Evolutionary conservation across 2,113 vertebrate species (phyloP).

Genomic region (Sphyrna mokarran): DNA sequence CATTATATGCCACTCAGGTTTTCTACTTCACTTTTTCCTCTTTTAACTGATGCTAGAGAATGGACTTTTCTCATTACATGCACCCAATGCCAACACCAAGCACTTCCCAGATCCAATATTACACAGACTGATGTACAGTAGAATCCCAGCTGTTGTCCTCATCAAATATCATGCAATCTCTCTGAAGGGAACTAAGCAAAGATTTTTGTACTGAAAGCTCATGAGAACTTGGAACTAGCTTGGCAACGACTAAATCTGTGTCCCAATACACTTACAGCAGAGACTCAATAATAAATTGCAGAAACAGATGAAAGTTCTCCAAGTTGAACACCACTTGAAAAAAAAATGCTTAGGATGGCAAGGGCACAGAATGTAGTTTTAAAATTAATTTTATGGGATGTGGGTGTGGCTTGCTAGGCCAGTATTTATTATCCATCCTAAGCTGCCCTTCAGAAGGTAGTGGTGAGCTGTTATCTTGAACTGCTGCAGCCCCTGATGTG

Average conservation of each 20-base stretch:
- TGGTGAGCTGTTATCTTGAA: too few species aligned
- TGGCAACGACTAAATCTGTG: neutral
- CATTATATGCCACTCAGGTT: neutral
- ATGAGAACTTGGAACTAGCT: neutral
- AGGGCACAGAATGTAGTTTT: too few species aligned
- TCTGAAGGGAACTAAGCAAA: neutral
- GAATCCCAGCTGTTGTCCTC: neutral
- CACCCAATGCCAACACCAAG: neutral
- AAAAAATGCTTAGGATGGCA: too few species aligned
- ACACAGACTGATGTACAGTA: neutral
- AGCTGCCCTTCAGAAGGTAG: too few species aligned
- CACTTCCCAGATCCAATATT: neutral
- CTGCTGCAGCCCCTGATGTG: too few species aligned
- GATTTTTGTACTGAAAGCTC: neutral
- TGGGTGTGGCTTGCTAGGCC: too few species aligned
- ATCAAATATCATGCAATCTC: neutral
- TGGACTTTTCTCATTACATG: neutral
- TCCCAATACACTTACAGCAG: neutral
- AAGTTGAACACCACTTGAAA: too few species aligned
- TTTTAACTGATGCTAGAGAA: neutral
- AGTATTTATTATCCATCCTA: too few species aligned
- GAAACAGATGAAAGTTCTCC: too few species aligned
- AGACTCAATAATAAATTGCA: neutral
- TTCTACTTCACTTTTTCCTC: neutral
- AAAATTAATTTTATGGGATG: too few species aligned